These are phyloP conservation scores for Escarpia spicata DNA, from an alignment of 2,888 invertebrate genomes.

Conservation along the genomic window DNA sequence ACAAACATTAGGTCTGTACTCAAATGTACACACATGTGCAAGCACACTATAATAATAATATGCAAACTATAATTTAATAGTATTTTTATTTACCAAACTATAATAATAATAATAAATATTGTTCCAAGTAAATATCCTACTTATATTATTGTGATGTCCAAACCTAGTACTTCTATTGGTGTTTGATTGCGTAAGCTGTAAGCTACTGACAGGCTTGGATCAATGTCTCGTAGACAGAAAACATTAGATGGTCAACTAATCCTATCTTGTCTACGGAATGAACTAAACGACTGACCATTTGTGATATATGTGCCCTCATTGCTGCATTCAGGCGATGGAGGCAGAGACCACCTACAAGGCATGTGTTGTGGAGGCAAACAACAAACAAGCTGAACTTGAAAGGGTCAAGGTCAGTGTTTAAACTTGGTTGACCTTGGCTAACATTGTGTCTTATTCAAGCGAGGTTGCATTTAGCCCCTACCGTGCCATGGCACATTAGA, in stretches of 20 bases:
- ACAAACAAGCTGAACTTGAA: slow-evolving; percentile 64
- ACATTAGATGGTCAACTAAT: neutral
- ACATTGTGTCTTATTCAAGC: neutral
- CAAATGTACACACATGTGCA: too few relatives aligned
- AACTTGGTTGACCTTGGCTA: neutral
- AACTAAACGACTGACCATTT: neutral
- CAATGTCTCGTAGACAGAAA: too few relatives aligned
- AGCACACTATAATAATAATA: too few relatives aligned
- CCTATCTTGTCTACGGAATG: neutral
- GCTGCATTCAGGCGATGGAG: slow-evolving; percentile 63
- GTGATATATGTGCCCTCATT: neutral
- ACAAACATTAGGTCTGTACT: neutral
- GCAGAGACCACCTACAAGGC: slow-evolving; percentile 68
- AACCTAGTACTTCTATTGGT: too few relatives aligned
- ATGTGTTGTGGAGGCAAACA: slow-evolving; percentile 68
- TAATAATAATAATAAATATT: too few relatives aligned
- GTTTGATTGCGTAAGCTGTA: too few relatives aligned
- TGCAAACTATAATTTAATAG: too few relatives aligned
- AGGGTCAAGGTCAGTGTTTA: slow-evolving; percentile 59
- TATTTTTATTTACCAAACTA: too few relatives aligned
- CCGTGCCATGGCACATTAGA: neutral
- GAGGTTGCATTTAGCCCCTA: neutral
- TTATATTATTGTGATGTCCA: too few relatives aligned
- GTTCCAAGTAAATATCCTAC: too few relatives aligned
- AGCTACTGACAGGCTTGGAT: too few relatives aligned